Percentiles rank a stretch among this genome's conserved stretches.
Evolutionary conservation across 1,140 invertebrate species (phyloP).

Genomic region (Drosophila rufa): DNA sequence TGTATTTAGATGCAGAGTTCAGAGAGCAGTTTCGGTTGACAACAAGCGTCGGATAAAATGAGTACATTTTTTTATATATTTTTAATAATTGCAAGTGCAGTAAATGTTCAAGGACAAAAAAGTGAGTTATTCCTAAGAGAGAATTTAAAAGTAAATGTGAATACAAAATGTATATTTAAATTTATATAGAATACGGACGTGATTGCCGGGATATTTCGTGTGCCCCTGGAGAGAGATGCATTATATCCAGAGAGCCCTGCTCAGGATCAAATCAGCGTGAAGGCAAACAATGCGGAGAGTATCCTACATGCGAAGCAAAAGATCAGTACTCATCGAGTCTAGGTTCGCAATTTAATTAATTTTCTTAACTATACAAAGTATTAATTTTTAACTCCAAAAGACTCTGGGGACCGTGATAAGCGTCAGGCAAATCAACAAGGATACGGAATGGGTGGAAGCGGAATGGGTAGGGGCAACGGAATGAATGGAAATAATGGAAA

Average conservation of each 20-base stretch:
- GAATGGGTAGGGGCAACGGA: conserved; percentile 19
- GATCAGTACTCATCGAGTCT: background rate
- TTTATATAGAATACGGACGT: conserved; percentile 14
- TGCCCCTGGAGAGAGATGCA: conserved; percentile 4
- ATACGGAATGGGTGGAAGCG: conserved; percentile 30
- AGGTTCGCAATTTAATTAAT: background rate
- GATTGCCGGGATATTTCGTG: conserved; percentile 18
- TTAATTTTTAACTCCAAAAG: background rate
- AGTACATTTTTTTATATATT: background rate
- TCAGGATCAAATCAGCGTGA: conserved; percentile 1
- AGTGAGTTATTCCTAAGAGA: background rate
- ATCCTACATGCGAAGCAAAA: conserved; percentile 8
- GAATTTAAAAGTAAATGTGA: background rate
- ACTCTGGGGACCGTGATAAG: conserved; percentile 1
- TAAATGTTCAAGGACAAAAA: conserved; percentile 4
- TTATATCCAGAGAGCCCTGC: conserved; percentile 5
- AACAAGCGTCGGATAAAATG: conserved; percentile 6
- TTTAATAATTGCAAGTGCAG: conserved; percentile 6
- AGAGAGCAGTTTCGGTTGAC: background rate
- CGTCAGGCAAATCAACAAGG: conserved; percentile 35
- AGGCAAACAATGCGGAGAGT: conserved; percentile 17
- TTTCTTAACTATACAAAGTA: background rate
- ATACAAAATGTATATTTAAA: too few relatives aligned
- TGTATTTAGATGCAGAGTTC: background rate
- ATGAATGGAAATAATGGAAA: conserved; percentile 9